phyloP scores from a whole-genome alignment of 2,113 vertebrate genomes.

The Falcunculus frontatus region DNA sequence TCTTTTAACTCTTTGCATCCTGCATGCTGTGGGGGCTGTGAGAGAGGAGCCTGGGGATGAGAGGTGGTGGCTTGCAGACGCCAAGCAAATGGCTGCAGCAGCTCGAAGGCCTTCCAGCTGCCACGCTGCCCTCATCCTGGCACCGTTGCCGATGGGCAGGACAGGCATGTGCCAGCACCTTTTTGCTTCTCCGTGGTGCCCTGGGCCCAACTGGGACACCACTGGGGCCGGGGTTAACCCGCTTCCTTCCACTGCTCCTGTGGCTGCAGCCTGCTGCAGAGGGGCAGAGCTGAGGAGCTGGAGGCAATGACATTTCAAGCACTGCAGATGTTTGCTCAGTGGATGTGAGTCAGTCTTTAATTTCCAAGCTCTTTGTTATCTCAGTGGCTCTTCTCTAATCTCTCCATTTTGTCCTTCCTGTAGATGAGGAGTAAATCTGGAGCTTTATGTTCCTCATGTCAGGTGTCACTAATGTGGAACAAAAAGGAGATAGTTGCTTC shows the following conservation, averaged over 20 bases:
- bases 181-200: fast-evolving
- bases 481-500: background rate
- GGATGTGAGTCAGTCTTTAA: constrained; percentile 55
- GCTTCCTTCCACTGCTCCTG: background rate
- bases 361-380: constrained; percentile 34
- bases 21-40: fast-evolving
- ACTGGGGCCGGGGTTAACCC: fast-evolving
- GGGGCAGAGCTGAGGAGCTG: background rate
- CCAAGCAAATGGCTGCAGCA: background rate
- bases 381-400: background rate
- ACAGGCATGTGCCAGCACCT: fast-evolving
- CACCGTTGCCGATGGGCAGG: fast-evolving
- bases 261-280: background rate
- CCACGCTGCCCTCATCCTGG: background rate
- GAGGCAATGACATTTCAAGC: constrained; percentile 45
- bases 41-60: background rate
- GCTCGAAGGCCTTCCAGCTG: fast-evolving
- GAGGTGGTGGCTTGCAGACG: background rate
- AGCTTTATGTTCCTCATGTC: constrained; percentile 13
- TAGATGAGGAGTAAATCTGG: background rate
- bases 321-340: constrained; percentile 37
- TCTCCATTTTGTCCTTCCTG: constrained; percentile 32
- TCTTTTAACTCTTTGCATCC: background rate
- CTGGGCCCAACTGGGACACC: fast-evolving
- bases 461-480: background rate